phyloP scores from a whole-genome alignment of 2,113 vertebrate species.

The Polyodon spathula region DNA sequence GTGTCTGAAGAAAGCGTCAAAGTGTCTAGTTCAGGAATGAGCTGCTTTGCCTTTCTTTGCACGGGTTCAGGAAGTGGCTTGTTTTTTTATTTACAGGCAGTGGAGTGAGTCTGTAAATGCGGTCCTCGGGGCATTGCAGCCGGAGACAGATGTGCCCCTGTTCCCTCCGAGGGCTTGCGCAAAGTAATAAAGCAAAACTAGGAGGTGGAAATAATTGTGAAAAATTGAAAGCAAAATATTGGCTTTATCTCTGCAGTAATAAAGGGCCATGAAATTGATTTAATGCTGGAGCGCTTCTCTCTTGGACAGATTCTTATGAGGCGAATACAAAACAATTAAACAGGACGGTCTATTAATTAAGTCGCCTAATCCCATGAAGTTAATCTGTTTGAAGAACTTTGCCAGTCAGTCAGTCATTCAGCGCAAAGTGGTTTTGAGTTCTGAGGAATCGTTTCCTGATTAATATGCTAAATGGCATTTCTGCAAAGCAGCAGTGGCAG shows the following conservation, averaged over 20 bases:
- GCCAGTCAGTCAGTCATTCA: conserved; percentile 56
- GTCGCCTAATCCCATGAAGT: conserved; percentile 64
- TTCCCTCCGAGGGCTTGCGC: conserved; percentile 45
- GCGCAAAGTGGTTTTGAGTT: conserved; percentile 39
- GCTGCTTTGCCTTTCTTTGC: too few species aligned
- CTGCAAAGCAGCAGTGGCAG: conserved; percentile 7
- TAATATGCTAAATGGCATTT: neutral
- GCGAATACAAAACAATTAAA: conserved; percentile 63
- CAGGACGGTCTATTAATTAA: conserved; percentile 75
- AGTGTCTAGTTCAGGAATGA: too few species aligned
- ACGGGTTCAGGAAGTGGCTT: neutral
- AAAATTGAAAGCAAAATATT: conserved; percentile 68
- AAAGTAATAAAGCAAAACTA: conserved; percentile 52
- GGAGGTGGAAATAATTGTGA: conserved; percentile 58
- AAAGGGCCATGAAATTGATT: conserved; percentile 79
- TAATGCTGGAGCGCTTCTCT: conserved; percentile 74
- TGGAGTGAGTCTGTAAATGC: neutral
- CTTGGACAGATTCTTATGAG: conserved; percentile 57
- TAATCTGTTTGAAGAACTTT: conserved; percentile 63
- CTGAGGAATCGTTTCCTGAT: conserved; percentile 15
- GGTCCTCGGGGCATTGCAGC: conserved; percentile 26
- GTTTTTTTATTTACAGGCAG: neutral
- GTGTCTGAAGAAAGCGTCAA: too few species aligned
- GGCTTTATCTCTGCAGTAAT: conserved; percentile 65
- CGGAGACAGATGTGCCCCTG: conserved; percentile 61